Conservation (phyloP, 2,888 invertebrate genomes). For the Antheraea assamensis region DNA sequence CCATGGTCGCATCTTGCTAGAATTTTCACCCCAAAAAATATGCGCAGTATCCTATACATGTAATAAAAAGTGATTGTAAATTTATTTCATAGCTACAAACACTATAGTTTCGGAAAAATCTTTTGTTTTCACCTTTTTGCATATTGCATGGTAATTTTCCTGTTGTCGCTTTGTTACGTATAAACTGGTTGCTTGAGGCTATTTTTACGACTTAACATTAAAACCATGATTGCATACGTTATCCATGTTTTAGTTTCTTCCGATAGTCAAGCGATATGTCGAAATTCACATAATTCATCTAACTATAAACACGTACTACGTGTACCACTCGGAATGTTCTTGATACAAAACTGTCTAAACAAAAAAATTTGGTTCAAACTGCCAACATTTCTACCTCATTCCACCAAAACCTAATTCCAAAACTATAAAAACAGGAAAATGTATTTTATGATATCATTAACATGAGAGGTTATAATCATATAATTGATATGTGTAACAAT, state of each 20-base stretch:
- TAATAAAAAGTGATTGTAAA: neutral
- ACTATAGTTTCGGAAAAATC: neutral
- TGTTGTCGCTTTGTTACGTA: slow-evolving; percentile 11
- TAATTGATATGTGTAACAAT: neutral
- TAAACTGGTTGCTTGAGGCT: slow-evolving; percentile 8
- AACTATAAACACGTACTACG: neutral
- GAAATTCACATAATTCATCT: neutral
- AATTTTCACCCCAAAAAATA: slow-evolving; percentile 6
- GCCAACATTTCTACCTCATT: neutral
- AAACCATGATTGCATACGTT: slow-evolving; percentile 6
- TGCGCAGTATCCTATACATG: neutral
- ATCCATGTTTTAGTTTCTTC: neutral
- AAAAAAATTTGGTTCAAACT: neutral
- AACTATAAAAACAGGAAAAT: neutral
- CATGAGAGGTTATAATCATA: neutral
- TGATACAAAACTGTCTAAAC: neutral
- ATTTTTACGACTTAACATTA: slow-evolving; percentile 10
- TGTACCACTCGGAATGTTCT: neutral
- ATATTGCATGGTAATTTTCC: slow-evolving; percentile 4
- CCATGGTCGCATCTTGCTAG: neutral
- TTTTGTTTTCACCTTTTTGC: neutral
- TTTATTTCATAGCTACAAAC: neutral
- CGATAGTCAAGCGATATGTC: neutral
- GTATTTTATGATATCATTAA: neutral
- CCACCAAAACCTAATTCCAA: neutral